phyloP scores from a whole-genome alignment of 2,113 vertebrate species.

The Mirounga angustirostris region DNA sequence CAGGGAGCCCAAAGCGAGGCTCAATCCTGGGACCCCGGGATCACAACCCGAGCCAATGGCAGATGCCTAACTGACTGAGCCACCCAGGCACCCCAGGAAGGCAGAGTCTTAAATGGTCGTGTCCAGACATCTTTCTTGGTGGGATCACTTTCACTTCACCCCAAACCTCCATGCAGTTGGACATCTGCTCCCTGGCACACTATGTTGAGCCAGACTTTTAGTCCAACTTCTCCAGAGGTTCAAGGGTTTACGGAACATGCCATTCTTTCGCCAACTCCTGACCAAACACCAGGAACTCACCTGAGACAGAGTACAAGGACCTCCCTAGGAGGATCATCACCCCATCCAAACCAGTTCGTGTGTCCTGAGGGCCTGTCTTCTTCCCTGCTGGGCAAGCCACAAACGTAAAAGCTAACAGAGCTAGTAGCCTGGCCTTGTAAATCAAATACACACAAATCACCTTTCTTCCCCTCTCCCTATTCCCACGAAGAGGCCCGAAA shows the following conservation, averaged over 20 bases:
- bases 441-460: background rate
- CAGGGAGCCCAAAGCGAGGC: background rate
- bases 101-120: background rate
- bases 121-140: constrained; percentile 29
- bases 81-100: background rate
- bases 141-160: background rate
- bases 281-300: background rate
- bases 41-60: too few species aligned
- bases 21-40: background rate
- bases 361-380: background rate
- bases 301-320: background rate
- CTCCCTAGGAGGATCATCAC: background rate
- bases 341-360: background rate
- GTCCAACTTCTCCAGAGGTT: background rate
- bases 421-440: background rate
- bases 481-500: background rate
- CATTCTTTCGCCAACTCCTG: background rate
- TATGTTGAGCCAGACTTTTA: background rate
- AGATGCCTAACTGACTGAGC: background rate
- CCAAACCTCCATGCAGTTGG: background rate
- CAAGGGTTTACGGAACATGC: background rate
- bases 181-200: background rate
- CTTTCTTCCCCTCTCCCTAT: background rate
- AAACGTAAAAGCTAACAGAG: background rate
- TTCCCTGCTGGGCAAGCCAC: background rate